Evolutionary conservation across 1,140 invertebrate genomes (phyloP).

Genomic region (Drosophila pallidifrons): DNA sequence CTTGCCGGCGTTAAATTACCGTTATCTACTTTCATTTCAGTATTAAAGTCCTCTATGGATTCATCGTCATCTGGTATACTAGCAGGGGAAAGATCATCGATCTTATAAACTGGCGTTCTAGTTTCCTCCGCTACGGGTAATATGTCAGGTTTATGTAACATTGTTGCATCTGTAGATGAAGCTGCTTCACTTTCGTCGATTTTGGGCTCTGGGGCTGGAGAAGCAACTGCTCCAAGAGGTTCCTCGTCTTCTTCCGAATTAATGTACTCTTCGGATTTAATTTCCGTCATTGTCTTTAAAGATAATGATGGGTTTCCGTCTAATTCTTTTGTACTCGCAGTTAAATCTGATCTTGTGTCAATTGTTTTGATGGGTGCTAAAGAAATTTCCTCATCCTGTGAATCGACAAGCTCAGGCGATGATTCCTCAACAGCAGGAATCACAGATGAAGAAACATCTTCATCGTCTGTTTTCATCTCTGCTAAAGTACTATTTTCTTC

Average conservation of each 20-base stretch:
- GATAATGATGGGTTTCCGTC: background rate
- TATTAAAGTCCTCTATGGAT: constrained; percentile 11
- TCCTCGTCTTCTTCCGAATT: background rate
- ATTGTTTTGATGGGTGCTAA: background rate
- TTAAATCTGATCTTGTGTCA: background rate
- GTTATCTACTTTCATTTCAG: constrained; percentile 19
- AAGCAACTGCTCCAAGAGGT: background rate
- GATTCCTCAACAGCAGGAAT: background rate
- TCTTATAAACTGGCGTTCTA: constrained; percentile 25
- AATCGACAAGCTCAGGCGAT: constrained; percentile 3
- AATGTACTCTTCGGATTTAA: background rate
- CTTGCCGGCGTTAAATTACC: constrained; percentile 1
- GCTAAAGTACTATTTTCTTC: background rate
- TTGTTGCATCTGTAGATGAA: constrained; percentile 1
- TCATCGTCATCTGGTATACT: constrained; percentile 41
- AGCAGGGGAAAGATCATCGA: constrained; percentile 36
- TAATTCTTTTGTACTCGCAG: background rate
- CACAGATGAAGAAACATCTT: constrained; percentile 10
- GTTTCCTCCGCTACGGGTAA: background rate
- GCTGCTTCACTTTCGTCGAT: constrained; percentile 8
- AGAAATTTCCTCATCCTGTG: constrained; percentile 24
- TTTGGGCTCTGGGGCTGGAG: constrained; percentile 1
- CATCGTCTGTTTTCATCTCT: constrained; percentile 3
- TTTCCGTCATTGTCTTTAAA: constrained; percentile 9
- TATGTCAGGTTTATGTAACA: background rate